These are phyloP conservation scores for Hoplias malabaricus DNA, from an alignment of 2,113 vertebrate species.

Conservation along the genomic window DNA sequence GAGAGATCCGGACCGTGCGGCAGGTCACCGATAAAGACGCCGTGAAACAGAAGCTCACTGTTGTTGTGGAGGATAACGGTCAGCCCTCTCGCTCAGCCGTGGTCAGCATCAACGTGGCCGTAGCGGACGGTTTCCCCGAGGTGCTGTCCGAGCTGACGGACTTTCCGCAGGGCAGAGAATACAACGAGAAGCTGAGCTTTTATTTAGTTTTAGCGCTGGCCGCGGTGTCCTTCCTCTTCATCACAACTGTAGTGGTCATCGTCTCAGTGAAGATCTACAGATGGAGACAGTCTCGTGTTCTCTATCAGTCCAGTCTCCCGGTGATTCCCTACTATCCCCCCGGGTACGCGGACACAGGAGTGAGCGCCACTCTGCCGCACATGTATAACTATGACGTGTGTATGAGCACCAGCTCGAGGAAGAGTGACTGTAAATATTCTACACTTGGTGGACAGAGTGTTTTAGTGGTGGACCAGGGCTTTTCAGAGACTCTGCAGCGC, in stretches of 20 bases:
- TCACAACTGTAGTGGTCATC: constrained; percentile 46
- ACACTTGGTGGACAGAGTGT: constrained; percentile 44
- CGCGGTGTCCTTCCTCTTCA: constrained; percentile 55
- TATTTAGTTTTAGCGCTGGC: constrained; percentile 50
- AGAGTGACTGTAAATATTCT: constrained; percentile 58
- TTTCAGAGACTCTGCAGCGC: constrained; percentile 16
- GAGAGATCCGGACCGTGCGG: constrained; percentile 45
- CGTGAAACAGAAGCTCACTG: constrained; percentile 46
- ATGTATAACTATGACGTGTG: constrained; percentile 15
- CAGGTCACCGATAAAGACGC: constrained; percentile 28
- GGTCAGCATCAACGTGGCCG: constrained; percentile 44
- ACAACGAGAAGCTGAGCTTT: constrained; percentile 9
- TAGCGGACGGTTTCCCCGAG: constrained; percentile 45
- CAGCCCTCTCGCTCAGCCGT: constrained; percentile 46
- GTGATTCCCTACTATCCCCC: constrained; percentile 53
- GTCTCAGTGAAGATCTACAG: constrained; percentile 54
- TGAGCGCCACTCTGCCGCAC: constrained; percentile 41
- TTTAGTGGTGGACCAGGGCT: constrained; percentile 40
- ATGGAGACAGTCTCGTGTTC: constrained; percentile 45
- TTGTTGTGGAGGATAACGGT: constrained; percentile 55
- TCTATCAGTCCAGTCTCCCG: constrained; percentile 36
- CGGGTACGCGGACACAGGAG: constrained; percentile 49
- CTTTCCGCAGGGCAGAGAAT: constrained; percentile 13
- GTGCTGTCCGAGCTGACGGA: constrained; percentile 31
- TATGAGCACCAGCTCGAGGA: constrained; percentile 75